Base-by-base conservation (phyloP, 2,888 invertebrate species). In the Calliphora vomitoria region DNA sequence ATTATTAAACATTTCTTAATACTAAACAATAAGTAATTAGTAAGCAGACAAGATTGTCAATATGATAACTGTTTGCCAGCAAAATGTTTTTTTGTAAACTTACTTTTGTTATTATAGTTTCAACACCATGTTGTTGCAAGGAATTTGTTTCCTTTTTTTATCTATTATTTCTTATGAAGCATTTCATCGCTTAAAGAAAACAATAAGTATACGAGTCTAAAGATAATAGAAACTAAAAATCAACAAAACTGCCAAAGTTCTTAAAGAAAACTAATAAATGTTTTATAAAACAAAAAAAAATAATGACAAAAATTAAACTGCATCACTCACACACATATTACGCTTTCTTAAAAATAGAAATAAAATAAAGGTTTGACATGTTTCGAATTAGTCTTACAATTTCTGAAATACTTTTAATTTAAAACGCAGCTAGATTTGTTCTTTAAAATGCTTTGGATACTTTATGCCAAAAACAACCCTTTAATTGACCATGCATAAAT, bases 241-340 rank as follows among this genome's bases (percentile, higher is more conserved):
- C 41, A 64, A 72, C 69, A 55, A 20, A 44, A 83, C 60, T 64
- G 53, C 13, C 31, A 71, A 78, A 83, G 25, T 78, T 72, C 71
- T 13, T 5, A 20, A 78, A 66, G 58, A 64, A 79, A 84, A 79
- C 64, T 84, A 72, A 66, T 84, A 84, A 84, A 84, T 47, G 66
- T 55, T 80, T 71, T 80, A 60, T 69, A 69, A 78, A 18, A 58
- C 13, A 18, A 41, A 38, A 72, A 5, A 38, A 44, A 44, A 44
- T 10, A 35, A 35, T 35, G 35, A 6, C 35, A 35, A 35, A 35
- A 44, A 44, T n/a, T n/a, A 44, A 1, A 11, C 10, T 44, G 44
- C 44, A 44, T 44, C 44, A 11, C 2, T 44, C 13, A 11, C 44
- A 44, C 44, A 44, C 8, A 11, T 11, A 41, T 11, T 4, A 44